A percentile compares a stretch with the other conserved stretches of the same genome.
These are phyloP conservation scores for Numida meleagris DNA, from an alignment of 2,113 vertebrate genomes.

Conservation along the genomic window DNA sequence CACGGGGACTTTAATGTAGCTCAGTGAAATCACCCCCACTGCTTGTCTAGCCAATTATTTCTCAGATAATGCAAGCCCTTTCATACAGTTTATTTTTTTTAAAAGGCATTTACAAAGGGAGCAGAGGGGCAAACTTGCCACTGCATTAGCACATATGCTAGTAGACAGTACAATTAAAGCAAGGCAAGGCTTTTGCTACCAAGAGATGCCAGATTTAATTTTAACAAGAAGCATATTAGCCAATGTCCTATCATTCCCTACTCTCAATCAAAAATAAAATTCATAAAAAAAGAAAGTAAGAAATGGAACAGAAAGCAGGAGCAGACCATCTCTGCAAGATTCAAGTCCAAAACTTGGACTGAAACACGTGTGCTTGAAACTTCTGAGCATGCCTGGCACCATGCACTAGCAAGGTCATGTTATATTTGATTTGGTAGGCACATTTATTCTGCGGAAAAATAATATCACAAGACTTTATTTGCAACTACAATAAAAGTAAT, in stretches of 20 bases:
- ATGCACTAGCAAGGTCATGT: conserved; percentile 18
- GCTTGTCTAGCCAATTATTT: not conserved
- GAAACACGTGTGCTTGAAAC: not conserved
- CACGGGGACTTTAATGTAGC: not conserved
- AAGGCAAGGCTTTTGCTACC: not conserved
- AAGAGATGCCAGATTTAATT: not conserved
- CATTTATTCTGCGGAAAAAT: conserved; percentile 38
- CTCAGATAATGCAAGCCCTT: not conserved
- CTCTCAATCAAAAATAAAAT: not conserved
- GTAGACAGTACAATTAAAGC: rapidly evolving
- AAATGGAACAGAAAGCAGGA: not conserved
- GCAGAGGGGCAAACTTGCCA: not conserved
- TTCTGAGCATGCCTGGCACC: not conserved
- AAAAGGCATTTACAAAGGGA: not conserved
- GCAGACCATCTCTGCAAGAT: not conserved
- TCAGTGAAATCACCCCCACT: not conserved
- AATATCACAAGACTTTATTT: conserved; percentile 24
- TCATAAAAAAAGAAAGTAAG: not conserved
- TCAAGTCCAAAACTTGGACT: not conserved
- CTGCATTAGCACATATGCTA: not conserved
- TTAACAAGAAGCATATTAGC: not conserved
- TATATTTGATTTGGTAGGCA: conserved; percentile 28
- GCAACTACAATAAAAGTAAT: conserved; percentile 44
- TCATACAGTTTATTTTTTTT: not conserved
- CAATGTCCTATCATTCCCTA: not conserved